Percentiles rank a stretch among this genome's conserved stretches.
Evolutionary conservation across 1,140 invertebrate genomes (phyloP).

Genomic region (Leguminivora glycinivorella): DNA sequence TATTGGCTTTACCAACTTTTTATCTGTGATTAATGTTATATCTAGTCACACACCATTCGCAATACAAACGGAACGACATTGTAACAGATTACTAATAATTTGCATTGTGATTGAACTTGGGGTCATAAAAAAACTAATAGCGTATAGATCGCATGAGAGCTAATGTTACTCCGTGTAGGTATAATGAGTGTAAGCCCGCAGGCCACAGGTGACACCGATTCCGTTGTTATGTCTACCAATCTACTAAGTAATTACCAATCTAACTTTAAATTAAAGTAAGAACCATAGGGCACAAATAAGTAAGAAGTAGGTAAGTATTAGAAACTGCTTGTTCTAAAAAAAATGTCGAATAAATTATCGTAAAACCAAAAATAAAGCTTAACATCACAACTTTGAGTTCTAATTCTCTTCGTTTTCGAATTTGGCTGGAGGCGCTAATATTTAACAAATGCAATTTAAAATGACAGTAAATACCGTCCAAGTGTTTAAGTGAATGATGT

Average conservation of each 20-base stretch:
- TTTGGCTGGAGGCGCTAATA: not conserved
- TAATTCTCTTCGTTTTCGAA: not conserved
- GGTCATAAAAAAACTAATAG: not conserved
- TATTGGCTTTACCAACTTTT: not conserved
- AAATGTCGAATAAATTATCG: no score
- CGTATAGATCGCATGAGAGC: not conserved
- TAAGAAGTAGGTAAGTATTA: not conserved
- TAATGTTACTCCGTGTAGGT: not conserved
- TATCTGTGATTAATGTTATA: not conserved
- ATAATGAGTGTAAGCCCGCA: not conserved
- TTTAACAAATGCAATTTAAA: conserved; percentile 1
- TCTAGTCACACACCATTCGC: not conserved
- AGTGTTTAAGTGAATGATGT: conserved; percentile 24
- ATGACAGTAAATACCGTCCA: conserved; percentile 19
- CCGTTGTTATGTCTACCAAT: no score
- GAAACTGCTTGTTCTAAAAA: not conserved
- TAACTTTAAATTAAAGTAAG: no score
- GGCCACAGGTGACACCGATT: not conserved
- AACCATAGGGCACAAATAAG: not conserved
- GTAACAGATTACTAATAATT: not conserved
- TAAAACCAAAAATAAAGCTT: not conserved
- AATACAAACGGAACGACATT: not conserved
- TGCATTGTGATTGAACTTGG: not conserved
- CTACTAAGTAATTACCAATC: no score
- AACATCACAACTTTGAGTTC: not conserved